Base-by-base conservation (phyloP, 2,888 invertebrate genomes). In the Diplazon laetatorius region DNA sequence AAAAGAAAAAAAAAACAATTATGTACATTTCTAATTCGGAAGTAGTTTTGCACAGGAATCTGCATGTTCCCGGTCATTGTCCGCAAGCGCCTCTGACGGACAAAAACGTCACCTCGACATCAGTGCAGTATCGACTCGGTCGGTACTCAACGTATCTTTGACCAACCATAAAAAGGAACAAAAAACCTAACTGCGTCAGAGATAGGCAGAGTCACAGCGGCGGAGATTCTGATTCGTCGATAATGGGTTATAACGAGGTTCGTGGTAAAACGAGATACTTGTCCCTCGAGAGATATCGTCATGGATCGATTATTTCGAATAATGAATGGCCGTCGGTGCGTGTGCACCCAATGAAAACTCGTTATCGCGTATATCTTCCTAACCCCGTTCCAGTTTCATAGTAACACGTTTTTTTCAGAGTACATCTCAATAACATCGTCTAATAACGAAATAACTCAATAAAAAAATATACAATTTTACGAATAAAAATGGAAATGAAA, bases 301-400 rank as follows among this genome's bases (percentile, higher is more conserved):
- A 16, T 30, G 9, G 8, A 25, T 52, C 30, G 30, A 55, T 55
- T 55, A 55, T 25, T 14, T 30, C 14, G 16, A 55, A 55, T 55
- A 55, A 35, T 55, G 55, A 55, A 55, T 55, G 55, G 55, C 55
- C 14, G 14, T 9, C 9, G 30, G 55, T 55, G 20, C 55, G 14
- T n/a, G 14, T 55, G 30, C 30, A 55, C 30, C 30, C 14, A 16
- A 30, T 14, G 30, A 30, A 52, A n/a, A n/a, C 30, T 25, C 25
- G 8, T 30, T 1, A n/a, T n/a, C 30, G 30, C 14, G 9, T 30
- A 22, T 50, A 22, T 6, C 14, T n/a, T 20, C 55, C n/a, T n/a
- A n/a, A 8, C n/a, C 3, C n/a, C 14, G 55, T 16, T 55, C 55
- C 30, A 55, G 20, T 55, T 55, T 1, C 35, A 1, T 10, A 1